phyloP scores from a whole-genome alignment of 1,140 invertebrate genomes.

The Tribolium castaneum region DNA sequence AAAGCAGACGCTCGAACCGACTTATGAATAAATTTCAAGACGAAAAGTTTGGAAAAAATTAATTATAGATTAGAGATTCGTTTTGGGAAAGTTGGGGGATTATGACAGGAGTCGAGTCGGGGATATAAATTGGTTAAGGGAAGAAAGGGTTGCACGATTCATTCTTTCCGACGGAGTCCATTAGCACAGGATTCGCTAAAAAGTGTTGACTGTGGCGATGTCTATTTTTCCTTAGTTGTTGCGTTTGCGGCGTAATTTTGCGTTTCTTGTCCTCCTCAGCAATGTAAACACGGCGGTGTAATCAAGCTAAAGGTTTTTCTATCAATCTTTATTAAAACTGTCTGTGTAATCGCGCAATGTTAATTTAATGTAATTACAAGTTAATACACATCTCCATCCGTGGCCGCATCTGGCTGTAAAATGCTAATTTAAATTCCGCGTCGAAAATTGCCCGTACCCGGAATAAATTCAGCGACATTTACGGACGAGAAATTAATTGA shows the following conservation, averaged over 20 bases:
- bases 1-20: neutral
- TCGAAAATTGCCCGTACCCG: conserved; percentile 46
- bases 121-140: neutral
- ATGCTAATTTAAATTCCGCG: conserved; percentile 56
- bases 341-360: conserved; percentile 54
- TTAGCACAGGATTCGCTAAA: neutral
- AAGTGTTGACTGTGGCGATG: neutral
- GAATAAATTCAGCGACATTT: conserved; percentile 43
- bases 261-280: neutral
- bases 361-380: conserved; percentile 59
- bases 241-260: neutral
- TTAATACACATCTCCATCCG: conserved; percentile 55
- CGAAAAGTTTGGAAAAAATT: neutral
- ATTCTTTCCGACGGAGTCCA: neutral
- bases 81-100: neutral
- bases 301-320: conserved; percentile 49
- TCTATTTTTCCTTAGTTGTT: neutral
- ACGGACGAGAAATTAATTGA: conserved; percentile 51
- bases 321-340: conserved; percentile 58
- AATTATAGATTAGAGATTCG: neutral
- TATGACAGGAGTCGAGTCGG: neutral
- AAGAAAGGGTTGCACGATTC: neutral
- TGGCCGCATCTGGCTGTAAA: conserved; percentile 57
- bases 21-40: neutral
- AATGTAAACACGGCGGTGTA: conserved; percentile 9